Base-by-base conservation (phyloP, 2,113 vertebrate genomes). In the Oncorhynchus clarkii region DNA sequence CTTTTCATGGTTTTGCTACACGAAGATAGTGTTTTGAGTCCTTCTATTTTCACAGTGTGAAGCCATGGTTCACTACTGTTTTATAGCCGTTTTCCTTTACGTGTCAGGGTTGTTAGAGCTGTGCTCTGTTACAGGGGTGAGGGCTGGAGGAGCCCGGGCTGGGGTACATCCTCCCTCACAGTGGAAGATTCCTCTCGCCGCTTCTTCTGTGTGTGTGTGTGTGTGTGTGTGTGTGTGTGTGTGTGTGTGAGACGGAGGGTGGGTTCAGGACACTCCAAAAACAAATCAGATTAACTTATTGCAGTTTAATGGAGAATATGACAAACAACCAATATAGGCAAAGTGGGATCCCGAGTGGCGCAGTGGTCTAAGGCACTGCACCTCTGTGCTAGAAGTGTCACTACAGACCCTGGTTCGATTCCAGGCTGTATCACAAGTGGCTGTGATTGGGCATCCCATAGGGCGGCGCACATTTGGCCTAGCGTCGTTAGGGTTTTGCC, bases 41-140 rank as follows among this genome's bases (percentile, higher is more conserved):
- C 7, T 34, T 34, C 34, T 34, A 34, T 1, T 34, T 34, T 34
- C 5, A 34, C 6, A 34, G 34, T 34, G 6, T 39, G 69, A 68
- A 71, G 59, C 73, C 22, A 29, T 20, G 72, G 67, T 59, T 76
- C 62, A 67, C 57, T 75, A 60, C 67, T 77, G 72, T 85, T 88
- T 89, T 83, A 80, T 74, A 75, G 79, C 39, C 71, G 29, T 72
- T 75, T 78, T 78, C 49, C 62, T 54, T 68, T 86, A 39, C 1
- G 48, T 49, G 48, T 11, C 13, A 12, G 48, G 5, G 11, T 14
- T 49, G 48, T 49, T 14, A 34, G 76, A 71, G 71, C 80, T 57
- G 71, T 74, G 39, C 62, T 45, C 22, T 34, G 29, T 66, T 20
- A 74, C 45, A 39, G 2, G 29, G 5, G 5, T 73, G 29, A 39